Conservation (phyloP, 1,140 invertebrate species). For the Lineus longissimus region DNA sequence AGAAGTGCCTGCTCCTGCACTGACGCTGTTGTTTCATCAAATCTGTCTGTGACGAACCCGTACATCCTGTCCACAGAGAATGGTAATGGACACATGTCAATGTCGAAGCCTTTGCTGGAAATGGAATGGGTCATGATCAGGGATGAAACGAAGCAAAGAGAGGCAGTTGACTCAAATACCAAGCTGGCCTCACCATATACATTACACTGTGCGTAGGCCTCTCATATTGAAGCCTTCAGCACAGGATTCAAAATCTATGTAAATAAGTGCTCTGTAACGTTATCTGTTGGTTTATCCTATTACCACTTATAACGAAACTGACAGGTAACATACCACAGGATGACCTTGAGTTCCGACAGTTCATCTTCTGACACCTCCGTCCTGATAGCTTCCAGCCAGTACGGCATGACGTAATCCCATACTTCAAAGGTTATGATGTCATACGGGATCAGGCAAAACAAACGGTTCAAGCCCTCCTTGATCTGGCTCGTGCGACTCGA, state of each 20-base stretch:
- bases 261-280: no score
- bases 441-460: slow-evolving; percentile 95
- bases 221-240: no score
- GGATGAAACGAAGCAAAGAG: no score
- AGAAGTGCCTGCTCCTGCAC: slow-evolving; percentile 90
- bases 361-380: slow-evolving; percentile 92
- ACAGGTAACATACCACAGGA: slow-evolving; percentile 71
- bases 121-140: slow-evolving; percentile 8
- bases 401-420: slow-evolving; percentile 96
- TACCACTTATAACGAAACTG: no score
- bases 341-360: slow-evolving; percentile 83
- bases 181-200: no score
- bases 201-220: no score
- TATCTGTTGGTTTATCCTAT: no score
- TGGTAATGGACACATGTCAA: slow-evolving; percentile 89
- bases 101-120: slow-evolving; percentile 90
- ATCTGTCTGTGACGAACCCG: slow-evolving; percentile 84
- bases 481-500: slow-evolving; percentile 87
- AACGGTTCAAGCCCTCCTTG: slow-evolving; percentile 73
- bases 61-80: slow-evolving; percentile 93
- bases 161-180: no score
- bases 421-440: slow-evolving; percentile 90
- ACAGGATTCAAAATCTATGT: no score
- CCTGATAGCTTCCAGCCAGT: slow-evolving; percentile 97
- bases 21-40: slow-evolving; percentile 76